Evolutionary conservation across 2,888 invertebrate genomes (phyloP).

Genomic region (Hypolimnas misippus): DNA sequence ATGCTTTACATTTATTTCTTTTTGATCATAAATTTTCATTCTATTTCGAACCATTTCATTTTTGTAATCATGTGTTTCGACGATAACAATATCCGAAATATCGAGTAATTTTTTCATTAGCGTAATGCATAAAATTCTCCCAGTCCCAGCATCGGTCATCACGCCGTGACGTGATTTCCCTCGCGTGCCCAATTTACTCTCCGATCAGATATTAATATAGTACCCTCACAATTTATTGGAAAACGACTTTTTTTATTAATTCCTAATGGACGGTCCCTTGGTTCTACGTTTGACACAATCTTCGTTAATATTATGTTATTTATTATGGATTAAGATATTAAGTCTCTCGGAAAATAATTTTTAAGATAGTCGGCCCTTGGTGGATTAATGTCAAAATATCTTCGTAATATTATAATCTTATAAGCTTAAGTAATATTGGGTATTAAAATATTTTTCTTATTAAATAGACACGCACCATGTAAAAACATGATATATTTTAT

Average conservation of each 20-base stretch:
- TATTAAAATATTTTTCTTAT: background rate
- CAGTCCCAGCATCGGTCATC: constrained; percentile 18
- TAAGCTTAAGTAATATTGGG: background rate
- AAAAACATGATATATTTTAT: too few relatives aligned
- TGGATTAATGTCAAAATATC: background rate
- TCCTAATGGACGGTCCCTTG: background rate
- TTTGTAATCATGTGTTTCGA: background rate
- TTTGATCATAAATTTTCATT: too few relatives aligned
- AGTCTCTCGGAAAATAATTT: background rate
- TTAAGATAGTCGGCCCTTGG: background rate
- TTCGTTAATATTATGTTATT: background rate
- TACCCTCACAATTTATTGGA: constrained; percentile 16
- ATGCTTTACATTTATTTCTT: too few relatives aligned
- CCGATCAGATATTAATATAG: constrained; percentile 27
- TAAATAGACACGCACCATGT: too few relatives aligned
- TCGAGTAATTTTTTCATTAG: constrained; percentile 17
- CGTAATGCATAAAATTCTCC: constrained; percentile 21
- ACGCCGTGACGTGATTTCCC: constrained; percentile 32
- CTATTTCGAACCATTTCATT: too few relatives aligned
- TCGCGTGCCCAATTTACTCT: constrained; percentile 26
- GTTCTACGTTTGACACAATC: background rate
- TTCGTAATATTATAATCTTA: background rate
- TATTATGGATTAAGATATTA: background rate
- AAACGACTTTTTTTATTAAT: constrained; percentile 6
- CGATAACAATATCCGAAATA: background rate